Base-by-base conservation (phyloP, 92 coral and sea anemone species). In the Palythoa grandiflora region DNA sequence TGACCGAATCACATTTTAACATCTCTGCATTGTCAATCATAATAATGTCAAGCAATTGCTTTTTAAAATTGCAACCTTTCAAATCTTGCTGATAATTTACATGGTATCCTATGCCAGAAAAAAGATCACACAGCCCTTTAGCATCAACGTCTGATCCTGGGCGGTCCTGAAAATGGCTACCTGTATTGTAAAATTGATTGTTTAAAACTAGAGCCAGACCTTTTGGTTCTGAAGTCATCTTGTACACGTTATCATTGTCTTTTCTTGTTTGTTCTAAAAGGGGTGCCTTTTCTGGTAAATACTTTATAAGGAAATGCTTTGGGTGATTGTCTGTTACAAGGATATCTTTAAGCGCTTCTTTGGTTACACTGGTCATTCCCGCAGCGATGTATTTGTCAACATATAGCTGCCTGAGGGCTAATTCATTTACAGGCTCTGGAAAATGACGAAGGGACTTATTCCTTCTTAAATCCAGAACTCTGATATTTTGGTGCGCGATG, bases 201-300 rank as follows among this genome's bases (percentile, higher is more conserved):
- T 87, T 90, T 72, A 92, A 17, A 38, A 87, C 81, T 68, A 92
- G 13, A 12, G 89, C 89, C 68, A 90, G 7, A 11, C 95, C 95
- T 86, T 92, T 92, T 38, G 93, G 93, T 2, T 71, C 38, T 38
- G 95, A 90, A 9, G 83, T 83, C 93, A 90, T 92, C 51, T 90
- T 92, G 68, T 92, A 92, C 38, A 87, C 85, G 66, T 75, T 90
- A 54, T 57, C 61, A 12, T 11, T 21, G 73, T 85, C 54, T 39
- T 48, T 48, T 61, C 88, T 79, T 9, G 73, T 50, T 13, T 75
- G 6, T 75, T 85, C 84, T 35, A 84, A 59, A 65, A 53, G 39
- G 21, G 85, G 90, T 9, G 90, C 90, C 44, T n/a, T 14, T 8
- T 55, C 68, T 0, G 93, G 94, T 52, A 83, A 59, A 78, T 86